Conservation (phyloP, 2,113 vertebrate species). For the Plecturocebus donacophilus region DNA sequence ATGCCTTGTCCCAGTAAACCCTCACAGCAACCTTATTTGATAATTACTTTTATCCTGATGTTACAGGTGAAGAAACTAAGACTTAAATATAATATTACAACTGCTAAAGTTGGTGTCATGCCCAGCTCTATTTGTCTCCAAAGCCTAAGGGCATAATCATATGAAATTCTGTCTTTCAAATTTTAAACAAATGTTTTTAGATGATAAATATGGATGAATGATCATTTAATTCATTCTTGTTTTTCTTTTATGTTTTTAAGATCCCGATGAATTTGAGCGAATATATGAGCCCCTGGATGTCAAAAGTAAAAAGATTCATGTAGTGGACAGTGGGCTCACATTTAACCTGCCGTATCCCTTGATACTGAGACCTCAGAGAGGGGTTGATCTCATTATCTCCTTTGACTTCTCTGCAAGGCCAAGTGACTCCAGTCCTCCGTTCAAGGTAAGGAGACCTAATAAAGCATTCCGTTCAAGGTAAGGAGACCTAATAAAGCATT, state of each 20-base stretch:
- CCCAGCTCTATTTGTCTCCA: neutral
- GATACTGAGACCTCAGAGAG: slow-evolving; percentile 93
- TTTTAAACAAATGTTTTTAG: neutral
- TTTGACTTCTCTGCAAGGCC: slow-evolving; percentile 98
- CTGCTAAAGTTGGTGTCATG: neutral
- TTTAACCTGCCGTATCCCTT: slow-evolving; percentile 97
- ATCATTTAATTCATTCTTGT: neutral
- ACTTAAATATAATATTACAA: neutral
- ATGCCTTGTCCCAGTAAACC: neutral
- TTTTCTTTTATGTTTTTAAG: slow-evolving; percentile 76
- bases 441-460: slow-evolving; percentile 89
- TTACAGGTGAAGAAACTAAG: neutral
- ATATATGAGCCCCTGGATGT: slow-evolving; percentile 98
- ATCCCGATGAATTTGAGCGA: slow-evolving; percentile 96
- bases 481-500: neutral
- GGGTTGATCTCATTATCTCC: slow-evolving; percentile 95
- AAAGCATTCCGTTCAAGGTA: slow-evolving; percentile 85
- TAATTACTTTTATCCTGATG: neutral
- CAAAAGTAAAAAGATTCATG: slow-evolving; percentile 98
- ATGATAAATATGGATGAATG: neutral
- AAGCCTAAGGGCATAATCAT: neutral
- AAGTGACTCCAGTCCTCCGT: slow-evolving; percentile 96
- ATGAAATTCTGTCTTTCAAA: neutral
- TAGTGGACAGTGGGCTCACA: slow-evolving; percentile 97
- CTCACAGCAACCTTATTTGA: neutral